These are phyloP conservation scores for Myocastor coypus DNA, from an alignment of 2,113 vertebrate genomes.

Conservation along the genomic window DNA sequence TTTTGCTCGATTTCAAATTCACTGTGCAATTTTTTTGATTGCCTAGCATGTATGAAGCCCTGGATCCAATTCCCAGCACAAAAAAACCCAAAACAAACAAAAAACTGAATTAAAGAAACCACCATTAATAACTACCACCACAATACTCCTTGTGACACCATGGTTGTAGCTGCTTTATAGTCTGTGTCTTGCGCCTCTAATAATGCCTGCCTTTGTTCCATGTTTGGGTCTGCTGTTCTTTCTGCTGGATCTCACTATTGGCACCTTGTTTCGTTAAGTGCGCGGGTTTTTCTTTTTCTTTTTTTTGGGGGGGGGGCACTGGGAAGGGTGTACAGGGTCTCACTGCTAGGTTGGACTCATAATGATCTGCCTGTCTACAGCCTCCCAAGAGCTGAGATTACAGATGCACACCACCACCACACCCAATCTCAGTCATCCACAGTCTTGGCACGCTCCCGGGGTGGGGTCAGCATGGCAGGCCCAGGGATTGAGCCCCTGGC, in stretches of 20 bases:
- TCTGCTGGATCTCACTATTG: neutral
- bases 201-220: neutral
- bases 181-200: neutral
- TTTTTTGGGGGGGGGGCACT: no score
- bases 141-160: neutral
- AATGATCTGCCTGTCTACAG: no score
- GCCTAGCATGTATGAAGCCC: neutral
- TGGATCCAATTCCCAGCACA: neutral
- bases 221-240: neutral
- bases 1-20: constrained; percentile 17
- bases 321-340: no score
- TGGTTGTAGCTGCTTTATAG: neutral
- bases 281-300: no score
- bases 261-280: neutral
- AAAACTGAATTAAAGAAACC: neutral
- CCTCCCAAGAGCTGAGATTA: no score
- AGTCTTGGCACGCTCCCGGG: no score
- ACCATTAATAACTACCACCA: neutral
- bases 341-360: no score
- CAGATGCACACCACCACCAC: no score
- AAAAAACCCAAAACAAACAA: neutral
- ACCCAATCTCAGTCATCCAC: no score
- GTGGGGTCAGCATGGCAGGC: no score
- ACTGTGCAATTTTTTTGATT: neutral
- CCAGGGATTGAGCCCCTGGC: no score